Conservation (phyloP, 2,888 invertebrate genomes). For the Andrena praecox region DNA sequence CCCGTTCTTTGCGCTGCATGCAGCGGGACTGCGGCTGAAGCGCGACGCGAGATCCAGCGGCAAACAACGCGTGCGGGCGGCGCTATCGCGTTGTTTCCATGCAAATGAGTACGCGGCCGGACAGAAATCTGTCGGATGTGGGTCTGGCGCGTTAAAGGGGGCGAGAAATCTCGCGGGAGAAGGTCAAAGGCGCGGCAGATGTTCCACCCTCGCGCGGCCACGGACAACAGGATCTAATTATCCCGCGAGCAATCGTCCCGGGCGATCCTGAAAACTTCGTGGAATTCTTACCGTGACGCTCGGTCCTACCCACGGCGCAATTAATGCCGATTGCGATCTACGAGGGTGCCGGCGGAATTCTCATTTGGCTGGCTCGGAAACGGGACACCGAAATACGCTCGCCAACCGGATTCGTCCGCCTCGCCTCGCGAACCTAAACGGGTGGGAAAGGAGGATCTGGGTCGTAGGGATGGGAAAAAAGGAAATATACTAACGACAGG, state of each 20-base stretch:
- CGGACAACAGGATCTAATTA: constrained; percentile 57
- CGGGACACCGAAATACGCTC: constrained; percentile 22
- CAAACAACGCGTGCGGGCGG: constrained; percentile 9
- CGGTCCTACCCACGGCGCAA: constrained; percentile 26
- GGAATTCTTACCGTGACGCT: constrained; percentile 51
- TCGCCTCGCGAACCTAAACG: neutral
- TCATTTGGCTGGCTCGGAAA: constrained; percentile 43
- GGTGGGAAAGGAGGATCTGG: neutral
- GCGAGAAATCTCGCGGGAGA: constrained; percentile 32
- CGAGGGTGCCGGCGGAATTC: constrained; percentile 49
- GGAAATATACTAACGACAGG: neutral
- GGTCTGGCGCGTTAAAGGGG: constrained; percentile 23
- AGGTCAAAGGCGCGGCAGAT: constrained; percentile 35
- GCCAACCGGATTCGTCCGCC: constrained; percentile 7
- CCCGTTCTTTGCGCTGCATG: constrained; percentile 29
- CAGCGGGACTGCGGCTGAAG: neutral
- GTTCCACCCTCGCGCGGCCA: neutral
- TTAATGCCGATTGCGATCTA: constrained; percentile 60
- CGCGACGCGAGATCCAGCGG: neutral
- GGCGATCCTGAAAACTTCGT: constrained; percentile 50
- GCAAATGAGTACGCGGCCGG: constrained; percentile 14
- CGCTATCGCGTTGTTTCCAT: constrained; percentile 27
- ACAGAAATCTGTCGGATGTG: constrained; percentile 12
- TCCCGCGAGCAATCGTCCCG: constrained; percentile 32
- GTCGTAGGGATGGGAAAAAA: neutral